These are phyloP conservation scores for Probaryconus sp. DNA, from an alignment of 1,140 invertebrate genomes.

Conservation along the genomic window DNA sequence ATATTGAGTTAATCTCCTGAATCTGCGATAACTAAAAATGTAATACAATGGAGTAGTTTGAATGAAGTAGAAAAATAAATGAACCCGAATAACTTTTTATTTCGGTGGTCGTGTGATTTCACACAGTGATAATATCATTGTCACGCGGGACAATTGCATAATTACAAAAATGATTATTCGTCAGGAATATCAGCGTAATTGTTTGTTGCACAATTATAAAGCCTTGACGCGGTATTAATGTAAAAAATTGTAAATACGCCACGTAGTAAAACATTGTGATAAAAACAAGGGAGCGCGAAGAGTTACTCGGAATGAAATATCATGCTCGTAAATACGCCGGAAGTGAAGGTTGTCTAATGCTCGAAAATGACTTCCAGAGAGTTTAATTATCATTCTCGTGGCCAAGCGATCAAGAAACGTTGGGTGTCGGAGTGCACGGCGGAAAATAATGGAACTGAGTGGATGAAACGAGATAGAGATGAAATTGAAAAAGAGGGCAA, in stretches of 20 bases:
- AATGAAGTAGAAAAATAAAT: too few species aligned
- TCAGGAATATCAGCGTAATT: conserved; percentile 32
- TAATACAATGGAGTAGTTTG: too few species aligned
- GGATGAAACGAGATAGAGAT: conserved; percentile 57
- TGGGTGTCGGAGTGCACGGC: conserved; percentile 44
- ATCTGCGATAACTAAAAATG: too few species aligned
- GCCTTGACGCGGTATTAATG: conserved; percentile 34
- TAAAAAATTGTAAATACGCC: conserved; percentile 36
- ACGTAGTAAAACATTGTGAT: conserved; percentile 21
- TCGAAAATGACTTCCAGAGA: conserved; percentile 58
- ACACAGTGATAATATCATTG: too few species aligned
- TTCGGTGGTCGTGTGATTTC: too few species aligned
- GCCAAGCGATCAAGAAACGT: conserved; percentile 55
- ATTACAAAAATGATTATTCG: conserved; percentile 11
- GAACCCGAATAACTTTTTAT: too few species aligned
- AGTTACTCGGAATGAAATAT: conserved; percentile 52
- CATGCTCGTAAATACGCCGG: conserved; percentile 56
- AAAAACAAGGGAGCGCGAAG: conserved; percentile 40
- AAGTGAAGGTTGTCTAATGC: conserved; percentile 60
- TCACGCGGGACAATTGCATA: neutral
- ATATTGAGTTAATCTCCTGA: too few species aligned
- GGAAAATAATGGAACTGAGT: conserved; percentile 51
- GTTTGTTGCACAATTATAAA: conserved; percentile 21
- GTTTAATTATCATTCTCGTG: conserved; percentile 62
- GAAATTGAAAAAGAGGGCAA: conserved; percentile 61